A percentile compares a stretch with the other conserved stretches of the same genome.
Conservation (phyloP, 2,888 invertebrate genomes). For the Lithophane ornitopus region DNA sequence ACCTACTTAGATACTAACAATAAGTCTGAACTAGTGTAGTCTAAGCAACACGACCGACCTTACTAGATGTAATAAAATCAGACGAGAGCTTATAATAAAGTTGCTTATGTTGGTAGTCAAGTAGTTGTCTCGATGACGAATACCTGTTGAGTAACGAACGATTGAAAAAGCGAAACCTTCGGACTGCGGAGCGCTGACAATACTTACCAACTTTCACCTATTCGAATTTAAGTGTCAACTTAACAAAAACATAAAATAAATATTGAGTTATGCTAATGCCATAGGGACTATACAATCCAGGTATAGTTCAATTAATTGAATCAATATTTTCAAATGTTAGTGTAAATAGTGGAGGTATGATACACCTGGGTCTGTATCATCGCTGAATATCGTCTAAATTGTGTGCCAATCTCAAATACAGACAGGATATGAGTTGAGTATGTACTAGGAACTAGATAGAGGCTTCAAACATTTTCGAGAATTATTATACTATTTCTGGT, state of each 20-base stretch:
- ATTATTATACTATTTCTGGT: conserved; percentile 89
- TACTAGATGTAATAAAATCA: conserved; percentile 66
- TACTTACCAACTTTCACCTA: conserved; percentile 86
- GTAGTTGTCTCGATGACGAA: conserved; percentile 82
- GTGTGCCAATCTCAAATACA: conserved; percentile 62
- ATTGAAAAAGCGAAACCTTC: conserved; percentile 89
- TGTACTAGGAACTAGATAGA: conserved; percentile 77
- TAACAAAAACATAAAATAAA: conserved; percentile 60
- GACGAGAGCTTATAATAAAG: conserved; percentile 67
- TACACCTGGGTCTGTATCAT: conserved; percentile 33
- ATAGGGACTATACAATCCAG: conserved; percentile 36
- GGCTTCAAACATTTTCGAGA: conserved; percentile 83
- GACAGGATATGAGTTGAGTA: conserved; percentile 79
- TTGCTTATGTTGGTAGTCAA: conserved; percentile 63
- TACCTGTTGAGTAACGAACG: conserved; percentile 87
- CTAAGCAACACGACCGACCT: conserved; percentile 64
- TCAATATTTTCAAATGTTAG: conserved; percentile 38
- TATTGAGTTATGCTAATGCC: conserved; percentile 50
- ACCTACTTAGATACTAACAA: conserved; percentile 15
- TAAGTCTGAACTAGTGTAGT: conserved; percentile 57
- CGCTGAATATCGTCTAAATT: conserved; percentile 28
- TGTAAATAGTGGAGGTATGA: conserved; percentile 22
- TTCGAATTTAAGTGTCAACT: conserved; percentile 78
- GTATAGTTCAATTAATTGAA: conserved; percentile 22
- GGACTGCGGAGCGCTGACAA: conserved; percentile 82